Evolutionary conservation across 2,113 vertebrate genomes (phyloP), one percentile per base, ranked within the genome.

Genomic region (Bubo blakistoni): DNA sequence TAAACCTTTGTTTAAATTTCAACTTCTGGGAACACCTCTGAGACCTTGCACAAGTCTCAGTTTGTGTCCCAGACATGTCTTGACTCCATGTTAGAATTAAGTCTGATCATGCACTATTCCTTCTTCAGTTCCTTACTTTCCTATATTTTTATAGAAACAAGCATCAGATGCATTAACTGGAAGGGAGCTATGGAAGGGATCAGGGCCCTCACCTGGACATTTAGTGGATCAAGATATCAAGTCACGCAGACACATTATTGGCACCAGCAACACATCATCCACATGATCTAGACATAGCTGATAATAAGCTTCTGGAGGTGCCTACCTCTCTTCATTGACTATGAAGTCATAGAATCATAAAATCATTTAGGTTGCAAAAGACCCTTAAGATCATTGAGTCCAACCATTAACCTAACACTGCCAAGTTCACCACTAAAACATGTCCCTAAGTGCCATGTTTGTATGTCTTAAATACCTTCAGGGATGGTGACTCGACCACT

Each of bases 371-470:
- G 8, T 34, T 72, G 30, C 30, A 58, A 81, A 89, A 67, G 21
- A 67, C 4, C 3, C 1, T 54, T 54, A 34, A 36, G 10, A 61
- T 20, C 18, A 66, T 32, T 0, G 3, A 77, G 29, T 70, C 38
- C 19, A 46, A 26, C 13, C 1, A 2, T 16, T 38, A 71, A 65
- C 12, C 10, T 38, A 54, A 6, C 18, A 38, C 34, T 46, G 5
- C 34, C 18, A 52, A 67, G 15, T 38, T 27, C 16, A 29, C 27
- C 21, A 38, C 15, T 67, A 54, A 89, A 46, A 15, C 6, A 18
- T 5, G 11, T 42, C 21, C 12, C 11, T 52, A 38, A 82, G 18
- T 2, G 0, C 18, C 18, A 9, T 3, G 0, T 44, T 16, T 46
- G 36, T 14, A 27, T 1, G 4, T 54, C 15, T 69, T 32, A 61